Percentiles rank a stretch among this genome's conserved stretches.
Conservation (phyloP, 1,140 invertebrate genomes). For the Ceratosolen solmsi region DNA sequence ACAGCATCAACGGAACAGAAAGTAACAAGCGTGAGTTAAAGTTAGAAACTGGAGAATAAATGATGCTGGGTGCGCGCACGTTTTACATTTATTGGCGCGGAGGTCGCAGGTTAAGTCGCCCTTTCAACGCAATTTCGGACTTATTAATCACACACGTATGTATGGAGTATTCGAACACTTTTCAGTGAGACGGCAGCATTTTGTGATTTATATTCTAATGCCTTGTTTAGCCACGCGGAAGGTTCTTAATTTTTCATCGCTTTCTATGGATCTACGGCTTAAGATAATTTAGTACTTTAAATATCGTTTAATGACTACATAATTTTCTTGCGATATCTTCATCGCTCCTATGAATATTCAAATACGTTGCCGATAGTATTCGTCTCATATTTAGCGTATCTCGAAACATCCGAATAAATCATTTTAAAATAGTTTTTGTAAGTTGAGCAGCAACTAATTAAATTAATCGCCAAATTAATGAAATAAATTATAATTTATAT, state of each 20-base stretch:
- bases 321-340: background rate
- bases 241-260: background rate
- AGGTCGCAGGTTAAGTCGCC: constrained; percentile 12
- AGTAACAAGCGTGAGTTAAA: background rate
- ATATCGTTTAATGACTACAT: background rate
- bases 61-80: background rate
- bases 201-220: background rate
- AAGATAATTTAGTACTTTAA: background rate
- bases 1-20: background rate
- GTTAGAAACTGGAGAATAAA: background rate
- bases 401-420: background rate
- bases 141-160: constrained; percentile 6
- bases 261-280: background rate
- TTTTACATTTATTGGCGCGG: too few relatives aligned
- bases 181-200: background rate
- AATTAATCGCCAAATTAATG: background rate
- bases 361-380: background rate
- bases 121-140: background rate
- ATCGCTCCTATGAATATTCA: background rate
- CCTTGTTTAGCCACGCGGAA: background rate
- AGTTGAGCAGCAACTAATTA: background rate
- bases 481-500: background rate
- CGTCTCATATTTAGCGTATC: background rate
- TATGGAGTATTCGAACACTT: too few relatives aligned
- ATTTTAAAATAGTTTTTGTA: background rate